phyloP scores from a whole-genome alignment of 1,140 invertebrate genomes.

The Psix sp. region DNA sequence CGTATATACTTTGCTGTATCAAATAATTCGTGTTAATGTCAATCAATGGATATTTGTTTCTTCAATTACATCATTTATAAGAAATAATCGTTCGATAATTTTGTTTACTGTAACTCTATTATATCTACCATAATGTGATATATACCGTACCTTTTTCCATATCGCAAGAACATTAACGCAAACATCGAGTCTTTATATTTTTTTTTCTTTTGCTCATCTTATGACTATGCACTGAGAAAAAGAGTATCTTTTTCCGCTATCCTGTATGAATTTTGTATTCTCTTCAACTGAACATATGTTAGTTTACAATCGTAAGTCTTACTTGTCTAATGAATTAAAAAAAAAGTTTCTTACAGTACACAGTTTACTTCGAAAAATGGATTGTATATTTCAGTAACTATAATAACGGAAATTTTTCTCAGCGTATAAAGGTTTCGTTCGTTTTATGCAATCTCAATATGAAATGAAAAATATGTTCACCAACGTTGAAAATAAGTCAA shows the following conservation, averaged over 20 bases:
- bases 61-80: conserved; percentile 35
- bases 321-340: too few species aligned
- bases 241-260: conserved; percentile 6
- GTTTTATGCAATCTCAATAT: conserved; percentile 20
- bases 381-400: background rate
- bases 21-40: conserved; percentile 20
- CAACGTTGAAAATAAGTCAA: conserved; percentile 13
- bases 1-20: background rate
- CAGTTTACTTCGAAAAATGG: too few species aligned
- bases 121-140: conserved; percentile 46
- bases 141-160: conserved; percentile 22
- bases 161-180: conserved; percentile 15
- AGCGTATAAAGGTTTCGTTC: background rate
- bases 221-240: conserved; percentile 14
- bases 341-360: too few species aligned
- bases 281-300: too few species aligned
- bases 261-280: background rate
- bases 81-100: conserved; percentile 55
- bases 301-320: too few species aligned
- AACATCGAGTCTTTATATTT: conserved; percentile 41
- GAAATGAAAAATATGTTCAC: conserved; percentile 21
- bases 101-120: conserved; percentile 37
- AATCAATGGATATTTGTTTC: conserved; percentile 12
- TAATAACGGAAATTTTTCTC: conserved; percentile 19
- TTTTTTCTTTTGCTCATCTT: conserved; percentile 8